These are phyloP conservation scores for Caerostris darwini DNA, from an alignment of 1,140 invertebrate species.

Conservation along the genomic window DNA sequence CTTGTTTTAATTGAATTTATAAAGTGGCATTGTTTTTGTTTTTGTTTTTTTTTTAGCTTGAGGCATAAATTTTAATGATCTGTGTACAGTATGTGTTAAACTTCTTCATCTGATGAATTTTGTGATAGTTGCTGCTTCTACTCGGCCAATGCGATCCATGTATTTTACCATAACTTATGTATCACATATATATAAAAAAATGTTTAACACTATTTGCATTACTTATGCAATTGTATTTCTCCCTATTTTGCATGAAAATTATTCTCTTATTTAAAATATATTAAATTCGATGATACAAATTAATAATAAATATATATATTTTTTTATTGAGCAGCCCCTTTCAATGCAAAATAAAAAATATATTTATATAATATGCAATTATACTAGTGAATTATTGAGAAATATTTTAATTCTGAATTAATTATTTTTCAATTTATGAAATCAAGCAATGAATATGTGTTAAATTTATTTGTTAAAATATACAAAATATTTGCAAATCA, in stretches of 20 bases:
- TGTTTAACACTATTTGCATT: neutral
- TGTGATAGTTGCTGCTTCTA: neutral
- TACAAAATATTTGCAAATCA: too few species aligned
- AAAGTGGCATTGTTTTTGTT: neutral
- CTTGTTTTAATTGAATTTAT: neutral
- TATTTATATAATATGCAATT: too few species aligned
- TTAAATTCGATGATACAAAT: neutral
- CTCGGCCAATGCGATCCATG: neutral
- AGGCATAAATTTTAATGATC: neutral
- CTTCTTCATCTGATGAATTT: neutral
- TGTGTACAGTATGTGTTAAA: constrained; percentile 2
- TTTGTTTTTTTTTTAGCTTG: neutral
- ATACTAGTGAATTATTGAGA: too few species aligned
- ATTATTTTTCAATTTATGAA: too few species aligned
- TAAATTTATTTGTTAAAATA: too few species aligned
- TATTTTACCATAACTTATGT: neutral
- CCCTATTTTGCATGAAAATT: neutral
- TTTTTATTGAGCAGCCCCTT: neutral
- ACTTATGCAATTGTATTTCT: neutral
- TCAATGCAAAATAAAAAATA: too few species aligned
- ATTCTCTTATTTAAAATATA: neutral
- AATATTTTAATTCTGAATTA: too few species aligned
- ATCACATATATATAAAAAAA: neutral
- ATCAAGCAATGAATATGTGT: too few species aligned
- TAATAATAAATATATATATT: neutral